Percentiles rank a stretch among this genome's conserved stretches.
phyloP scores from a whole-genome alignment of 35 echinoderm and acorn worm genomes.

The Nesometra sesokonis region DNA sequence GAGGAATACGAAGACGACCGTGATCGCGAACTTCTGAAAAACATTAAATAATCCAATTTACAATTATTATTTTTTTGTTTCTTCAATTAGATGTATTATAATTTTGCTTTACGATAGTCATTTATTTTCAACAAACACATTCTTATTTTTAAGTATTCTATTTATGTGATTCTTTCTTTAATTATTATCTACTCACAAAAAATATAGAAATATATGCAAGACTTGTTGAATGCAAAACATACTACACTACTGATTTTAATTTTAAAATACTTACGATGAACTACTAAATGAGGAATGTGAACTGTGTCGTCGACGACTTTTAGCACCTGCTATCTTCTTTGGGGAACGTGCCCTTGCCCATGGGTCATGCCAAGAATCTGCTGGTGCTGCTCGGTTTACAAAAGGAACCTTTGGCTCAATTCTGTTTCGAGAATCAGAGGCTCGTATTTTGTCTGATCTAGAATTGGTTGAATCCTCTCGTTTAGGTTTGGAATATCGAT shows the following conservation, averaged over 20 bases:
- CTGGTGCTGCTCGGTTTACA: neutral
- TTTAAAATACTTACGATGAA: neutral
- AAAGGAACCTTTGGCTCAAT: neutral
- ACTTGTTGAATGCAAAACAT: too few species aligned
- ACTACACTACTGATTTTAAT: too few species aligned
- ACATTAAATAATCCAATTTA: too few species aligned
- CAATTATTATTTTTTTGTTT: too few species aligned
- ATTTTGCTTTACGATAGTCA: too few species aligned
- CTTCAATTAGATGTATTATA: too few species aligned
- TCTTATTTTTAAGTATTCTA: too few species aligned
- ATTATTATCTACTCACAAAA: too few species aligned
- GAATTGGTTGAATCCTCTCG: neutral
- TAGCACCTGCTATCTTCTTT: conserved; percentile 17
- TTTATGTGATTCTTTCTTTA: too few species aligned
- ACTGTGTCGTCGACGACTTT: neutral
- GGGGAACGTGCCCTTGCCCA: conserved; percentile 75
- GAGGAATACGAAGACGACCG: conserved; percentile 53
- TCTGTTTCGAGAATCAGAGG: neutral
- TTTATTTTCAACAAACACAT: too few species aligned
- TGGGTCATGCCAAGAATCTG: conserved; percentile 89
- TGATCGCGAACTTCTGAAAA: conserved; percentile 31
- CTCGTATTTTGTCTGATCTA: neutral
- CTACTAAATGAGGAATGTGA: conserved; percentile 6
- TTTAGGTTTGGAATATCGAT: neutral
- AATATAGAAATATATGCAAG: too few species aligned